Base-by-base conservation (phyloP, 2,888 invertebrate genomes). In the Tholera decimalis region DNA sequence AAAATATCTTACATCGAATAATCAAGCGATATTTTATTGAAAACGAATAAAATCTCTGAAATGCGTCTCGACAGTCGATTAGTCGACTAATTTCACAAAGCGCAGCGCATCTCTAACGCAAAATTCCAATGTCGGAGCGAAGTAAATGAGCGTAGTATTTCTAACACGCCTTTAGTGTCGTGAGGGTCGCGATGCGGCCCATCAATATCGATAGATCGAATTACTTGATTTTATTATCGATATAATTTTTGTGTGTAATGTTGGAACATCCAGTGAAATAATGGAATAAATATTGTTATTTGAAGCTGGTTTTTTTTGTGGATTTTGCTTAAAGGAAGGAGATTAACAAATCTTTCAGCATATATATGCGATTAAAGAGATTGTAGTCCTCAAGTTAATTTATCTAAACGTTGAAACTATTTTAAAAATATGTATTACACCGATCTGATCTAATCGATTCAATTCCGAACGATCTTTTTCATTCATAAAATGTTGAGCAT, bases 161-260 rank as follows among this genome's bases (percentile, higher is more conserved):
- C 70, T 77, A 79, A 73, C 67, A 51, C 62, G 54, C 59, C 62
- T 73, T 70, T 70, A 79, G 64, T 77, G 60, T 77, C 77, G 70
- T 47, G 43, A 54, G 41, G 73, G 70, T 65, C 55, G 80, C 57
- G 47, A 58, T 54, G 56, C 59, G 18, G 46, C 70, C 60, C 67
- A 73, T 79, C 70, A 79, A 68, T 79, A 79, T 77, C 77, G 70
- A 79, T 74, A 77, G 73, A 79, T 79, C 80, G 79, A 70, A 66
- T 79, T 79, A 79, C 74, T 73, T 39, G 77, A 70, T 79, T 79
- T 79, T 79, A 79, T 66, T 79, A 79, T 79, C 74, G 74, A 77
- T 70, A 79, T 79, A 68, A 70, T 67, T 79, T 79, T 79, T 68
- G 47, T 26, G 15, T 54, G 64, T 65, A 54, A 35, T 35, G 35